Evolutionary conservation across 2,113 vertebrate species (phyloP).

Genomic region (Austrofundulus limnaeus): DNA sequence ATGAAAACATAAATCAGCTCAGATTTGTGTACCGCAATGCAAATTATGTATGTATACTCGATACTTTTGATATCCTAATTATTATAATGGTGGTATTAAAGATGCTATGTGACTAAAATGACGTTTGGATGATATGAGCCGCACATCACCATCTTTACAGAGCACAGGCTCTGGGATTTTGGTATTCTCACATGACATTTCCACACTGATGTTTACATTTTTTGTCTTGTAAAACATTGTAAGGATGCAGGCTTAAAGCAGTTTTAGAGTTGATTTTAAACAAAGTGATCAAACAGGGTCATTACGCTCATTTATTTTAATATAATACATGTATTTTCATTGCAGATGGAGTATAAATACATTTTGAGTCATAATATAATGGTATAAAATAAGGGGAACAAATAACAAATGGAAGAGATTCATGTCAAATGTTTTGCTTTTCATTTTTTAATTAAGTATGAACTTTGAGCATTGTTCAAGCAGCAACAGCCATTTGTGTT

Average conservation of each 20-base stretch:
- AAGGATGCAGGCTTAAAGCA: not conserved
- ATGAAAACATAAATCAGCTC: constrained; percentile 74
- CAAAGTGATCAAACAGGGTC: not conserved
- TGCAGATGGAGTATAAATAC: not conserved
- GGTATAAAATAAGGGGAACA: no score
- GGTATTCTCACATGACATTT: not conserved
- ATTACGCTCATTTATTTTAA: no score
- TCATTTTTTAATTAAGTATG: no score
- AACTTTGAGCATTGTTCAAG: no score
- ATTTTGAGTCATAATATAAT: not conserved
- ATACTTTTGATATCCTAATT: constrained; percentile 81
- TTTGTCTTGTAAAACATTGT: not conserved
- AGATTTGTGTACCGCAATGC: constrained; percentile 78
- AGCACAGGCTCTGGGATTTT: no score
- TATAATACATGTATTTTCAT: not conserved
- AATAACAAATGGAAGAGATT: no score
- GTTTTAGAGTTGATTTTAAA: not conserved
- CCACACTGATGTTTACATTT: not conserved
- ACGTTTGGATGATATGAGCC: constrained; percentile 52
- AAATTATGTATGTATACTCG: constrained; percentile 81
- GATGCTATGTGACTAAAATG: constrained; percentile 78
- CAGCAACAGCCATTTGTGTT: no score
- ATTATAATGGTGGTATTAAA: constrained; percentile 81
- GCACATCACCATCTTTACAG: constrained; percentile 22
- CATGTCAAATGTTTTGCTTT: no score